A percentile compares a stretch with the other conserved stretches of the same genome.
Evolutionary conservation across 1,140 invertebrate genomes (phyloP).

Genomic region (Drosophila trapezifrons): DNA sequence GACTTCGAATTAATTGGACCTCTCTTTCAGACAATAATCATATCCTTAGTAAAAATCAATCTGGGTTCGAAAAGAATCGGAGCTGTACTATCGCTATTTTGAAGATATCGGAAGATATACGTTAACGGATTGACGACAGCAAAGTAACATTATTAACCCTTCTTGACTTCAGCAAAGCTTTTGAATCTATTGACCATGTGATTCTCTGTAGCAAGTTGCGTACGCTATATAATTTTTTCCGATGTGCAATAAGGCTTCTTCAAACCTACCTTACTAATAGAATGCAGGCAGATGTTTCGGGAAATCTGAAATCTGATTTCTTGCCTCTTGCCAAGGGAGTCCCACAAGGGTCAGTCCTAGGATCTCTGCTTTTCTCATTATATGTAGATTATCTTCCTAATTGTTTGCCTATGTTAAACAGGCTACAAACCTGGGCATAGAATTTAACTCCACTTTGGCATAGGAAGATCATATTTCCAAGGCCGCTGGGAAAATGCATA

Average conservation of each 20-base stretch:
- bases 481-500: too few relatives aligned
- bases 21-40: not conserved
- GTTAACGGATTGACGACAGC: too few relatives aligned
- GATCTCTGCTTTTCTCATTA: not conserved
- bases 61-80: not conserved
- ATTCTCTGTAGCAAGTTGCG: too few relatives aligned
- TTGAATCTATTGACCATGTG: not conserved
- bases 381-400: too few relatives aligned
- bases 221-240: not conserved
- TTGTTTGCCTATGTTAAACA: too few relatives aligned
- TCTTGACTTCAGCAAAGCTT: too few relatives aligned
- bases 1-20: too few relatives aligned
- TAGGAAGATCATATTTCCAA: too few relatives aligned
- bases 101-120: not conserved
- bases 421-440: too few relatives aligned
- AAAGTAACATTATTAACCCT: too few relatives aligned
- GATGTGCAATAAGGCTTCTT: not conserved
- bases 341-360: not conserved
- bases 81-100: not conserved
- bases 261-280: not conserved
- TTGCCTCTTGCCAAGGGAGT: not conserved
- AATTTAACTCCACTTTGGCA: too few relatives aligned
- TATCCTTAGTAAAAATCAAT: not conserved
- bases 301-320: conserved; percentile 4
- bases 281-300: not conserved